Evolutionary conservation across 2,888 invertebrate genomes (phyloP), one percentile per base, ranked within the genome.

Genomic region (Sepioteuthis lessoniana): DNA sequence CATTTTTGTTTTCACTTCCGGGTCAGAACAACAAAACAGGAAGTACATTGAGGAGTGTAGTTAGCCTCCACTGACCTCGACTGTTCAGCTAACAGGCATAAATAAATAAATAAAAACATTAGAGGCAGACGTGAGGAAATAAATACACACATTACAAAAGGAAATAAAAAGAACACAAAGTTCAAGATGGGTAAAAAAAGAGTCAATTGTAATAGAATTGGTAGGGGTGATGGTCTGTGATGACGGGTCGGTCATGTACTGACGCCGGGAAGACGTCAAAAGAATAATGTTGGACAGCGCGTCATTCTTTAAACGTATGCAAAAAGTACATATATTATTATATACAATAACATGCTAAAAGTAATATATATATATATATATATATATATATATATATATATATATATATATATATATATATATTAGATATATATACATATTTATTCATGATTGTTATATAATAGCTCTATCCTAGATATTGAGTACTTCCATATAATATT

Each of bases 1-100:
- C 10, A n/a, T 8, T 76, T 1, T 76, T 76, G 31, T 35, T 19
- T 76, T n/a, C 76, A 76, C n/a, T 76, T 76, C 76, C 76, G 76
- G 76, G n/a, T 76, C 76, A 76, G 76, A 76, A 76, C 76, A 76
- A 35, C 76, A 76, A 76, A 76, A 76, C 76, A 76, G 76, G 76
- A 76, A 76, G 76, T 76, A 35, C 76, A 76, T 76, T 76, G n/a
- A 76, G 19, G 76, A 76, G 76, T 76, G 35, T n/a, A 76, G 76
- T 76, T 76, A 76, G 76, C 76, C 76, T 76, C 76, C 76, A 13
- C 13, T n/a, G 76, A 76, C 76, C 76, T 76, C n/a, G 76, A 13
- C n/a, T 76, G 76, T 76, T 76, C 76, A 76, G 76, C 76, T n/a
- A 47, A 16, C 1, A 16, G 1, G 1, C 19, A 13, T 60, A 60